Evolutionary conservation across 2,888 invertebrate genomes (phyloP).

Genomic region (Pogonocherus hispidulus): DNA sequence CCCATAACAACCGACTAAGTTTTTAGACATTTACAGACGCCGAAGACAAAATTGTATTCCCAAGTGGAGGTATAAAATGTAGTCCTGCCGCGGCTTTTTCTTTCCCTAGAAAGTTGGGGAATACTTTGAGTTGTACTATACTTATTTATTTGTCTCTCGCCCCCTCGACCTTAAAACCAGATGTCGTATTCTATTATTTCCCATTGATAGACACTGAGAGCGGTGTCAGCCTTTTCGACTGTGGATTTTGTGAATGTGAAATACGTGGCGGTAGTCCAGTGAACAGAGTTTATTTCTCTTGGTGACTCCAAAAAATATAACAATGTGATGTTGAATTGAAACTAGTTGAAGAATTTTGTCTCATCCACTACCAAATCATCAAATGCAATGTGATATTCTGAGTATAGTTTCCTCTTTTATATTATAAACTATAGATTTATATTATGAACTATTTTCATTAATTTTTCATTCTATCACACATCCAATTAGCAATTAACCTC

Average conservation of each 20-base stretch:
- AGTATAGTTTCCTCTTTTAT: no score
- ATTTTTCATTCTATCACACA: no score
- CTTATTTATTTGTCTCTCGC: slow-evolving; percentile 33
- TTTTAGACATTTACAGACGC: slow-evolving; percentile 24
- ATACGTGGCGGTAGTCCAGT: background rate
- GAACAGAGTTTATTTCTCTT: no score
- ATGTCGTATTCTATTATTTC: slow-evolving; percentile 51
- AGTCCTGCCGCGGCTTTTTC: slow-evolving; percentile 2
- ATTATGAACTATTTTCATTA: no score
- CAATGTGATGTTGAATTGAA: no score
- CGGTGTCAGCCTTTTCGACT: slow-evolving; percentile 14
- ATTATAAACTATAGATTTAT: no score
- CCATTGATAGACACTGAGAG: slow-evolving; percentile 25
- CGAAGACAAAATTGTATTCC: slow-evolving; percentile 23
- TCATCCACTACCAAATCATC: no score
- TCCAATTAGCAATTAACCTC: no score
- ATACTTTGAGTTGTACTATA: slow-evolving; percentile 21
- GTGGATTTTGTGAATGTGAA: slow-evolving; percentile 1
- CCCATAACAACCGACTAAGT: slow-evolving; percentile 1
- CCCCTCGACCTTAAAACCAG: slow-evolving; percentile 41
- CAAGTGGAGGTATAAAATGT: slow-evolving; percentile 15
- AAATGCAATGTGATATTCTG: no score
- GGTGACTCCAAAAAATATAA: no score
- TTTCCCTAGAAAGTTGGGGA: slow-evolving; percentile 2
- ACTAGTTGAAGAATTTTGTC: no score